These are phyloP conservation scores for Mus spicilegus DNA, from an alignment of 2,113 vertebrate genomes.

Conservation along the genomic window DNA sequence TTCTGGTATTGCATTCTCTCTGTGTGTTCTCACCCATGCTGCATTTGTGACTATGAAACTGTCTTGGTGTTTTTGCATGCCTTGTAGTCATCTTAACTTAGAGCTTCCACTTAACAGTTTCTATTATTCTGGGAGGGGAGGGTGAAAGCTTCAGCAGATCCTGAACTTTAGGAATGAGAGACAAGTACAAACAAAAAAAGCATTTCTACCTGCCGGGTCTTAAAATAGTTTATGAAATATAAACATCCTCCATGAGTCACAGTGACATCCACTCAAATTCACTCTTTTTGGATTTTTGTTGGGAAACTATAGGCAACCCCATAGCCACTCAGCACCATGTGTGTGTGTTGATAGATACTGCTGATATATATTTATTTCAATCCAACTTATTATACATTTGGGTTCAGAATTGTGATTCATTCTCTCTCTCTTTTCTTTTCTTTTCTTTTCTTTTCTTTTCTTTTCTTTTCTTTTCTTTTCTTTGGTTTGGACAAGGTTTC, in stretches of 20 bases:
- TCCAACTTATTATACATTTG: not conserved
- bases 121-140: not conserved
- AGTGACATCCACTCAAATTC: not conserved
- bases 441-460: no score
- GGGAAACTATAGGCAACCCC: not conserved
- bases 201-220: not conserved
- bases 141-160: not conserved
- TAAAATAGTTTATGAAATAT: not conserved
- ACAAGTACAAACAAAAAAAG: not conserved
- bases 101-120: not conserved
- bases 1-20: not conserved
- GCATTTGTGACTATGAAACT: not conserved
- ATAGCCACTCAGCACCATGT: not conserved
- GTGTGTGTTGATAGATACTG: not conserved
- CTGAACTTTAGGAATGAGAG: not conserved
- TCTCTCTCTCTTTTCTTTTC: no score
- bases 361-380: not conserved
- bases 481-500: no score
- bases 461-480: no score
- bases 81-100: not conserved
- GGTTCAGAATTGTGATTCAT: not conserved
- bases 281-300: slow-evolving; percentile 11
- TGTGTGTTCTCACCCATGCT: not conserved
- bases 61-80: not conserved
- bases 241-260: not conserved